These are phyloP conservation scores for Cacatua alba DNA, from an alignment of 2,113 vertebrate genomes.

Conservation along the genomic window DNA sequence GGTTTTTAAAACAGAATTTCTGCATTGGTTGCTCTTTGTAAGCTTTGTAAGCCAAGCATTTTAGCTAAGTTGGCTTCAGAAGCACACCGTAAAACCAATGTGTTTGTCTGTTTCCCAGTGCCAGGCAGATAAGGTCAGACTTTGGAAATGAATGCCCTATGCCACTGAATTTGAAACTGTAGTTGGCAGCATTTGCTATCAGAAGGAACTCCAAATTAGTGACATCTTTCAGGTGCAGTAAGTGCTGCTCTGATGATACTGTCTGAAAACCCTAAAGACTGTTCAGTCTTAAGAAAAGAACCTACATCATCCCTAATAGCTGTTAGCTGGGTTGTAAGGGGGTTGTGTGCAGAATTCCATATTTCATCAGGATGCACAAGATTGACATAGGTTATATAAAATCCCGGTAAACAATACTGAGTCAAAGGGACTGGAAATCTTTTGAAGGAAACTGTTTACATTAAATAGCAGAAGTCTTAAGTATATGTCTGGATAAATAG, in stretches of 20 bases:
- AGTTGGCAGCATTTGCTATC: slow-evolving; percentile 5
- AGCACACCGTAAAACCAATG: background rate
- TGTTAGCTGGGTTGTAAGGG: slow-evolving; percentile 28
- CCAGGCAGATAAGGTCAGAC: slow-evolving; percentile 49
- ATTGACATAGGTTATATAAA: background rate
- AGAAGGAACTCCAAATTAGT: slow-evolving; percentile 35
- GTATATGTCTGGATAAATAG: background rate
- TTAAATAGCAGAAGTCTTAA: background rate
- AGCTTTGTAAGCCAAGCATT: slow-evolving; percentile 35
- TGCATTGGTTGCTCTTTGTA: slow-evolving; percentile 14
- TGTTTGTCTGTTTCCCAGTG: background rate
- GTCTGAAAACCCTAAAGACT: slow-evolving; percentile 32
- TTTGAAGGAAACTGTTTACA: slow-evolving; percentile 11
- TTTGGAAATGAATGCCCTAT: background rate
- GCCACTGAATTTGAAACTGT: slow-evolving; percentile 25
- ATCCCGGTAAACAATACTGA: slow-evolving; percentile 10
- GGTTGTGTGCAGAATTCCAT: background rate
- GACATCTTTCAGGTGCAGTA: slow-evolving; percentile 26
- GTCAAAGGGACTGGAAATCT: slow-evolving; percentile 50
- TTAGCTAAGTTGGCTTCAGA: background rate
- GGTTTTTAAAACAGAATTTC: slow-evolving; percentile 12
- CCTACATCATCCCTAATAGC: background rate
- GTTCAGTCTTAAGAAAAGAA: background rate
- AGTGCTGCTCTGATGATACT: background rate
- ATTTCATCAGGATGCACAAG: slow-evolving; percentile 20